Evolutionary conservation across 2,888 invertebrate species (phyloP).

Genomic region (Actias luna): DNA sequence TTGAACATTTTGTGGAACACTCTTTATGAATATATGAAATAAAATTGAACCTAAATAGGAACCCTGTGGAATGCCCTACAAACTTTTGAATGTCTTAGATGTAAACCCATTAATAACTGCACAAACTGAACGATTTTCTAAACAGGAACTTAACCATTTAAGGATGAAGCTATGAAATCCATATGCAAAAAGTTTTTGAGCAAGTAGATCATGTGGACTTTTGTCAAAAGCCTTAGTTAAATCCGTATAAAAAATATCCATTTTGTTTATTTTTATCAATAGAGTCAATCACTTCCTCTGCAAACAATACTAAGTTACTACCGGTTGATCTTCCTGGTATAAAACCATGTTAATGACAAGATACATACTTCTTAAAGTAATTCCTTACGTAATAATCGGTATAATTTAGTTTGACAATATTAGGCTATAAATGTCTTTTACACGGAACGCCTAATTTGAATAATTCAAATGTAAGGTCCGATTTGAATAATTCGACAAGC

Average conservation of each 20-base stretch:
- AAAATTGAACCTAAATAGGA: not conserved
- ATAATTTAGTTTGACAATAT: too few relatives aligned
- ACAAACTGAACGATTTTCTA: not conserved
- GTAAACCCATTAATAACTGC: not conserved
- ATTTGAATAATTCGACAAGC: too few relatives aligned
- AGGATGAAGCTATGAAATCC: too few relatives aligned
- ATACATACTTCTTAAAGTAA: too few relatives aligned
- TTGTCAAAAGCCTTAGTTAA: not conserved
- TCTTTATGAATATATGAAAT: not conserved
- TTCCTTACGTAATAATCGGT: too few relatives aligned
- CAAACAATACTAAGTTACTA: not conserved
- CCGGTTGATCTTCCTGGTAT: not conserved
- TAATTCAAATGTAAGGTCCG: too few relatives aligned
- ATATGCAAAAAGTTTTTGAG: not conserved
- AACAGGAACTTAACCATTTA: not conserved
- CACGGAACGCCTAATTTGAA: too few relatives aligned
- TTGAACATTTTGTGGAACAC: not conserved
- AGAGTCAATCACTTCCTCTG: not conserved
- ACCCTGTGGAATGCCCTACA: not conserved
- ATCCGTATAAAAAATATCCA: too few relatives aligned
- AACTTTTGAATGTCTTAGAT: not conserved
- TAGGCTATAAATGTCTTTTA: too few relatives aligned
- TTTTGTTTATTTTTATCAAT: not conserved
- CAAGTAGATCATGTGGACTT: not conserved
- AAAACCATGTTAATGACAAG: too few relatives aligned